Evolutionary conservation across 2,888 invertebrate species (phyloP), one percentile per base, ranked within the genome.

Genomic region (Acronicta alni): DNA sequence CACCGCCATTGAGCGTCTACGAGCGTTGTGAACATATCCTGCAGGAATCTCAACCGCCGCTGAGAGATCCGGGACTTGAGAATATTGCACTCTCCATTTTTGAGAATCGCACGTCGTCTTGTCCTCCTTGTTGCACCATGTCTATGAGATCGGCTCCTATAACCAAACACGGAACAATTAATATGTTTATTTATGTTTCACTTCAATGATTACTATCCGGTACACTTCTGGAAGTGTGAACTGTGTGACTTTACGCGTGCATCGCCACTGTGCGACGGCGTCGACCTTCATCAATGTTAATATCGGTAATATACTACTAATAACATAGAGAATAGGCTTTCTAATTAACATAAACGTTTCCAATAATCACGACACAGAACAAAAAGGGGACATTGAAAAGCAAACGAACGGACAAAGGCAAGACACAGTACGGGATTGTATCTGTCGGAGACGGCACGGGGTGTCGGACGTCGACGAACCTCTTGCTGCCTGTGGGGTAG

Each of bases 1-100:
- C 97, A 98, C 60, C 98, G 96, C 99, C 99, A 99, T 88, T 98
- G 97, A 16, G 97, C 96, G 86, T 98, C 99, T 72, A 99, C 98
- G 81, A 99, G 94, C 0, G 98, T 98, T 23, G 98, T 98, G 90
- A 98, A 98, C 81, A 97, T 95, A 87, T 98, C 97, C 86, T 97
- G 96, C 49, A 97, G 95, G 82, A 96, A 97, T 43, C 97, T 96
- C 65, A 97, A 86, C 42, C 97, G 95, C 41, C 97, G 95, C 77
- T 98, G 97, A 46, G 98, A 97, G 83, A 99, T 97, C 82, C 95
- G 95, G 63, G 98, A 98, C 88, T 98, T 98, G 75, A 98, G 96
- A 61, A 99, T 97, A 91, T 99, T 99, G 93, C 98, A 98, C 84
- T 99, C 98, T 46, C 99, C 99, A 94, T 98, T 99, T 92, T 99